Percentiles rank a stretch among this genome's conserved stretches.
phyloP scores from a whole-genome alignment of 2,113 vertebrate species.

The Aplodontia rufa region DNA sequence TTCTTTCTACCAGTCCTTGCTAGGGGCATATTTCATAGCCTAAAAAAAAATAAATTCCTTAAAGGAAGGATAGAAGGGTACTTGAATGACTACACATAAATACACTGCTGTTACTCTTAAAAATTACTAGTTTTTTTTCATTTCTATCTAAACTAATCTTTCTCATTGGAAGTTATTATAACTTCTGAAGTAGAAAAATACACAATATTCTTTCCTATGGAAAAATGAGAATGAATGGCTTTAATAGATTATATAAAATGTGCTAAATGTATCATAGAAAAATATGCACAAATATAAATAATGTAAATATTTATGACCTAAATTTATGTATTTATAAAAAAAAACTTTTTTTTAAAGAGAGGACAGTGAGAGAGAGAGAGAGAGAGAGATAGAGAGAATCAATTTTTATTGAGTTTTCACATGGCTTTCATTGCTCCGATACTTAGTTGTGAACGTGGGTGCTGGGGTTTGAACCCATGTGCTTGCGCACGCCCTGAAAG shows the following conservation, averaged over 20 bases:
- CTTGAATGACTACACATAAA: not conserved
- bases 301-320: conserved; percentile 42
- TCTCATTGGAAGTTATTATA: not conserved
- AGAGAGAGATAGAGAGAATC: too few species aligned
- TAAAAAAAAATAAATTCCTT: not conserved
- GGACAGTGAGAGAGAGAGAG: too few species aligned
- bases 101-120: not conserved
- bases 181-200: not conserved
- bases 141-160: not conserved
- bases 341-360: too few species aligned
- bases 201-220: not conserved
- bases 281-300: not conserved
- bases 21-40: not conserved
- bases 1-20: not conserved
- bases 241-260: conserved; percentile 30
- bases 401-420: too few species aligned
- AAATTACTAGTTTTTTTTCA: not conserved
- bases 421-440: too few species aligned
- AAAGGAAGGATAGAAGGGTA: not conserved
- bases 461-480: too few species aligned
- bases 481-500: too few species aligned
- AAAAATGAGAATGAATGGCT: not conserved
- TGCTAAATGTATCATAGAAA: conserved; percentile 19
- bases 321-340: conserved; percentile 34
- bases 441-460: too few species aligned